Evolutionary conservation across 2,797 vertebrate species (phyloP), one percentile per base, ranked within the genome.

Genomic region (Sebastes reedi): DNA sequence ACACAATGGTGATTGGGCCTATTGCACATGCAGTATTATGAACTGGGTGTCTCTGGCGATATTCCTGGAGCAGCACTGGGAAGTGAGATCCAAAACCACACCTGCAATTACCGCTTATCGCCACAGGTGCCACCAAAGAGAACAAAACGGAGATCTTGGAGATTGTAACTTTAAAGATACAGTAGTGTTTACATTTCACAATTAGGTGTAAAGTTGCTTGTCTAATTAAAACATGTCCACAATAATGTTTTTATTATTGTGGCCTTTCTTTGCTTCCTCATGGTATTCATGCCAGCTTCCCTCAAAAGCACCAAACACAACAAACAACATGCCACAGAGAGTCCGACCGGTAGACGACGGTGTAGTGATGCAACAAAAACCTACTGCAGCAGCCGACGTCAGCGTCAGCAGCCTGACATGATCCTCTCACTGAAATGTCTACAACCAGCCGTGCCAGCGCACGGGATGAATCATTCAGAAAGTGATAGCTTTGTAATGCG

Each of bases 401-500:
- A 65, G 66, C n/a, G 1, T 5, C 59, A 20, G 59, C 54, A 69
- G 42, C 22, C 60, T 2, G 30, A 81, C 65, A 16, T 20, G 36
- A 77, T 73, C 76, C 67, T 56, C 46, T 12, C 2, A 11, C 32
- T 64, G 3, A 39, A 77, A 77, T 6, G 59, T 52, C 20, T 46
- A 36, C 32, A 20, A 52, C 8, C 64, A 34, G 74, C 50, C 10
- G 18, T 27, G 61, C 32, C 72, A 52, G 65, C 30, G 25, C 50
- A 5, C 60, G 6, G 83, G 56, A 79, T 81, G 85, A 85, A 79
- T 81, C 76, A 67, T 27, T 72, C 42, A 66, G 75, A 71, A 39
- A 81, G 72, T 24, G 61, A 81, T 56, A 32, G 79, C 80, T 77
- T 29, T 55, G 46, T 65, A 58, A 61, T 77, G 85, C 14, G 72